Evolutionary conservation across 1,140 invertebrate species (phyloP).

Genomic region (Pygmarrhopalites habei): DNA sequence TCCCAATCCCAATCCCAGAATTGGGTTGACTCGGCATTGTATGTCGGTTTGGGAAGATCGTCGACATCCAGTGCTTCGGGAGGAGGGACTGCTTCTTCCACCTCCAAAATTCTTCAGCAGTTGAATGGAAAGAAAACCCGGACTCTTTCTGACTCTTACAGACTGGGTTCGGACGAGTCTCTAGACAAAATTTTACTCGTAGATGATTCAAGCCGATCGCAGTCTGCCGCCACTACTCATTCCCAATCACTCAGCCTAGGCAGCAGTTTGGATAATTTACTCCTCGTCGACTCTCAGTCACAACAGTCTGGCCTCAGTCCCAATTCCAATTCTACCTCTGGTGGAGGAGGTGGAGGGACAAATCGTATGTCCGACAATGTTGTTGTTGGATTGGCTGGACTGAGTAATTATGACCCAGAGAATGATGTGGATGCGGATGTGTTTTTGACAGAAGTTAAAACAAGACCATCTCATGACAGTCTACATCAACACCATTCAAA

Average conservation of each 20-base stretch:
- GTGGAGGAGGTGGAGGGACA: slow-evolving; percentile 1
- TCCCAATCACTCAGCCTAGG: slow-evolving; percentile 35
- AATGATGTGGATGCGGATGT: slow-evolving; percentile 34
- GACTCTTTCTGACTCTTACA: slow-evolving; percentile 36
- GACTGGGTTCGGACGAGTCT: slow-evolving; percentile 25
- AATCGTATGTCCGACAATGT: slow-evolving; percentile 13
- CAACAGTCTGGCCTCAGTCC: slow-evolving; percentile 35
- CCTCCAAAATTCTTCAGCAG: neutral
- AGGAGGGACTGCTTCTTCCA: neutral
- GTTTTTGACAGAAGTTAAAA: slow-evolving; percentile 22
- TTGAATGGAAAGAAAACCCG: slow-evolving; percentile 15
- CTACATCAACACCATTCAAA: neutral
- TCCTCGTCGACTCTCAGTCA: slow-evolving; percentile 30
- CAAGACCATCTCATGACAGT: too few relatives aligned
- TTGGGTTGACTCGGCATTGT: slow-evolving; percentile 23
- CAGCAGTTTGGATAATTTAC: slow-evolving; percentile 33
- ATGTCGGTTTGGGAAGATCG: slow-evolving; percentile 16
- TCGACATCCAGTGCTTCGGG: slow-evolving; percentile 11
- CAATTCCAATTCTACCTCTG: slow-evolving; percentile 26
- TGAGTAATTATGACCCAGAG: slow-evolving; percentile 30
- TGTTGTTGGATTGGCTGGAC: slow-evolving; percentile 3
- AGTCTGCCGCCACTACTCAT: slow-evolving; percentile 28
- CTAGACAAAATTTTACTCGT: slow-evolving; percentile 22
- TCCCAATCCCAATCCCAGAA: slow-evolving; percentile 16
- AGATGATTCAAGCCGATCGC: slow-evolving; percentile 14